These are phyloP conservation scores for Dolichomitus sp. DNA, from an alignment of 2,888 invertebrate species.

Conservation along the genomic window DNA sequence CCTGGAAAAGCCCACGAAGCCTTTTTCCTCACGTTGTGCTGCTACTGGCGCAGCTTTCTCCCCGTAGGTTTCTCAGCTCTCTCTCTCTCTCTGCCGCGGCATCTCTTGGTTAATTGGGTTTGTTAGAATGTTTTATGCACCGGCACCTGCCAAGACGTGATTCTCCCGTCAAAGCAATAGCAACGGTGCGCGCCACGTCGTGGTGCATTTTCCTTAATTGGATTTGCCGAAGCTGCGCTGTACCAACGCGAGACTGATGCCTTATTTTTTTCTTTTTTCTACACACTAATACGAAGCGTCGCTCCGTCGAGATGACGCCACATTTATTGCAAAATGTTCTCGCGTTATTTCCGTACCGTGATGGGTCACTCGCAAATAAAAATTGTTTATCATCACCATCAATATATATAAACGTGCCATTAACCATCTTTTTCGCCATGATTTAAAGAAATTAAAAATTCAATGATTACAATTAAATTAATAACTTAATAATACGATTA, in stretches of 20 bases:
- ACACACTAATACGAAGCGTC: background rate
- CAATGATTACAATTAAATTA: no score
- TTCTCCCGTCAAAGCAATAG: conserved; percentile 63
- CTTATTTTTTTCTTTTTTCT: background rate
- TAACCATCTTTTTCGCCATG: no score
- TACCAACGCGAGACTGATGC: background rate
- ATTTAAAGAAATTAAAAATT: no score
- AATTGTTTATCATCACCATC: no score
- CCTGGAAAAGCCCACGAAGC: conserved; percentile 25
- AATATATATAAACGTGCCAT: no score
- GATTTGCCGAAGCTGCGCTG: conserved; percentile 37
- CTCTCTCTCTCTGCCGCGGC: background rate
- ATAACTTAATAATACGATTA: no score
- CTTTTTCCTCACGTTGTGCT: conserved; percentile 11
- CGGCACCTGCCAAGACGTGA: conserved; percentile 66
- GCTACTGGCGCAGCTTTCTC: conserved; percentile 6
- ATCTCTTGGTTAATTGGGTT: conserved; percentile 66
- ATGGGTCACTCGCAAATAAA: background rate
- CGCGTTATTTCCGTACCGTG: background rate
- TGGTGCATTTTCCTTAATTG: conserved; percentile 59
- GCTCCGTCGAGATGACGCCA: background rate
- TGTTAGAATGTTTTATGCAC: conserved; percentile 68
- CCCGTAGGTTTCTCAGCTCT: conserved; percentile 18
- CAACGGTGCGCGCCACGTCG: conserved; percentile 18
- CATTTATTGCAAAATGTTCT: background rate